Conservation (phyloP, 2,113 vertebrate genomes). For the Carassius gibelio region DNA sequence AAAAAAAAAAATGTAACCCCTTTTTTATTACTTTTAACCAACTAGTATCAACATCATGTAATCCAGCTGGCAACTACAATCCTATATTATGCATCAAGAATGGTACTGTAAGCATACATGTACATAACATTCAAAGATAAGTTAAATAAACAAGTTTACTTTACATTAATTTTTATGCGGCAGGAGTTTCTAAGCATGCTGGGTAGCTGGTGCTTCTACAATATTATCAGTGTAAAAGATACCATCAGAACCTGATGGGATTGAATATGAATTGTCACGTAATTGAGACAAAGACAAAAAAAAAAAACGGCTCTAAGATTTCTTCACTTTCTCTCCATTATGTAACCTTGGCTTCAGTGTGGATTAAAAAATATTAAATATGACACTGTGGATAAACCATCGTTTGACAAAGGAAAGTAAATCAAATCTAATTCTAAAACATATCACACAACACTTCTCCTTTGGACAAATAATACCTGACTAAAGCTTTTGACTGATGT, state of each 20-base stretch:
- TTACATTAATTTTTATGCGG: background rate
- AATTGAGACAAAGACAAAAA: background rate
- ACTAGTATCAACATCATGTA: background rate
- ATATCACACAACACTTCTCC: background rate
- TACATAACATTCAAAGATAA: background rate
- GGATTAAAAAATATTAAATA: background rate
- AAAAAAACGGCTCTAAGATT: background rate
- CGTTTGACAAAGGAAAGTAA: background rate
- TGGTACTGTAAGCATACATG: background rate
- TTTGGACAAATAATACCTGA: slow-evolving; percentile 34
- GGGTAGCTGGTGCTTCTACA: background rate
- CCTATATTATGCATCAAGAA: background rate
- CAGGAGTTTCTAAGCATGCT: background rate
- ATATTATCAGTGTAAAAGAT: background rate
- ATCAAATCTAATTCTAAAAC: slow-evolving; percentile 24
- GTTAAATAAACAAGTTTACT: background rate
- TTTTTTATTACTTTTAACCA: background rate
- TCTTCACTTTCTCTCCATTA: background rate
- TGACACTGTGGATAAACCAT: slow-evolving; percentile 19
- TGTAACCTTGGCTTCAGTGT: background rate
- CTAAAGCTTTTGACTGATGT: slow-evolving; percentile 31
- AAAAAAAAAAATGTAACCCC: background rate
- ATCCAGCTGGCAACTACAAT: background rate
- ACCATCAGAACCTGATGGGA: background rate
- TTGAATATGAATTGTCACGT: background rate